These are phyloP conservation scores for Drosophila simulans DNA, from an alignment of 1,140 invertebrate species.

Conservation along the genomic window DNA sequence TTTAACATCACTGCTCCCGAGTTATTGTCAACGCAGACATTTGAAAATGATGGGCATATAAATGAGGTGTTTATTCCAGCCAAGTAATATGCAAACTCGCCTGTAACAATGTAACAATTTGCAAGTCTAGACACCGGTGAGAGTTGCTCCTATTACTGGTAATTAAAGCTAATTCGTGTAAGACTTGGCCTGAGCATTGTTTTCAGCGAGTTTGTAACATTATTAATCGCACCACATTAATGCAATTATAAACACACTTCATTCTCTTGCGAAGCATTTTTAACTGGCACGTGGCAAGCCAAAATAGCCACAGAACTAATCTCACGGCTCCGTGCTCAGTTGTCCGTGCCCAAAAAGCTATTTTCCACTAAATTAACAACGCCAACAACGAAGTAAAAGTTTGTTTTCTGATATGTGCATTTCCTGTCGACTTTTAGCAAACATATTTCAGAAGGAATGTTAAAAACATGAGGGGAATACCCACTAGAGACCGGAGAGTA, in stretches of 20 bases:
- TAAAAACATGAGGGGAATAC: slow-evolving; percentile 31
- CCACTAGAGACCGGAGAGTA: slow-evolving; percentile 13
- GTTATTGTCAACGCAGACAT: slow-evolving; percentile 2
- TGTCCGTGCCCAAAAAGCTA: slow-evolving; percentile 47
- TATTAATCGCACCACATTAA: slow-evolving; percentile 5
- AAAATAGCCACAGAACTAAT: slow-evolving; percentile 18
- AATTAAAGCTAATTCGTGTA: slow-evolving; percentile 30
- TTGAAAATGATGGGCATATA: slow-evolving; percentile 35
- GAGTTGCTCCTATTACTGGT: slow-evolving; percentile 27
- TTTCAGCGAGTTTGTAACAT: not conserved
- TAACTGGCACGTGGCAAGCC: slow-evolving; percentile 12
- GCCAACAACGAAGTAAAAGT: slow-evolving; percentile 23
- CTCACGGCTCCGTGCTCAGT: slow-evolving; percentile 5
- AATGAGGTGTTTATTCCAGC: slow-evolving; percentile 37
- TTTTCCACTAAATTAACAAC: slow-evolving; percentile 78
- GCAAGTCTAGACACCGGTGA: slow-evolving; percentile 36
- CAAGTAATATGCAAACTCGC: slow-evolving; percentile 35
- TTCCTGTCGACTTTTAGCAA: slow-evolving; percentile 51
- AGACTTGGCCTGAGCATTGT: slow-evolving; percentile 9
- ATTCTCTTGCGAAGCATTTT: slow-evolving; percentile 6
- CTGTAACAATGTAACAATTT: slow-evolving; percentile 19
- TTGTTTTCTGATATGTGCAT: slow-evolving; percentile 59
- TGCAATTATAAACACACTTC: slow-evolving; percentile 17
- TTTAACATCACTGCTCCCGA: slow-evolving; percentile 2
- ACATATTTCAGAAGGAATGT: slow-evolving; percentile 39